Base-by-base conservation (phyloP, 2,797 vertebrate genomes). In the Sphenopsis melanotis region DNA sequence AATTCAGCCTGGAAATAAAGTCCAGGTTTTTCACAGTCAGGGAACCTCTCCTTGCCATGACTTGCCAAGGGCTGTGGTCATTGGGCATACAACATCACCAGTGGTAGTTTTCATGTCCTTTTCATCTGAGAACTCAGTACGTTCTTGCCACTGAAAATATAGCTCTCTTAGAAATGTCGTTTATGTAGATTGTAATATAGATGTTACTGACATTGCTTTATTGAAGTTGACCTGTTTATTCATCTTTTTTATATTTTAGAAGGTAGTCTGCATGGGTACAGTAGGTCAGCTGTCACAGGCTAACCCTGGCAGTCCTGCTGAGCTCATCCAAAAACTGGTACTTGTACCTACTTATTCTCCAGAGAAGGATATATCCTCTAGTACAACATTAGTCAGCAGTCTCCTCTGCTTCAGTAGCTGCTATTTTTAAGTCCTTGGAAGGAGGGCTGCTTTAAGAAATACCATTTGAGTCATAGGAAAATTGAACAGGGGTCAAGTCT, bases 401-500 rank as follows among this genome's bases (percentile, higher is more conserved):
- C 77, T 72, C 56, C 64, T 79, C 49, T 92, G 41, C 68, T 70
- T 90, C 75, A 90, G 74, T 65, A 82, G 56, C 53, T 94, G 63
- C 66, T 92, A 69, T 87, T 71, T 87, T 92, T 87, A 76, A 70
- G 41, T 63, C 74, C 70, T 11, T 83, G 63, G 69, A 93, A 92
- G 72, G 32, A 92, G n/a, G 37, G 59, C 32, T 96, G 87, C 89
- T 86, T 95, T 81, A 91, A 96, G 87, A 94, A 97, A 94, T 82
- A 91, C 15, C 60, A 78, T 69, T 94, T 97, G 93, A 95, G 83
- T 93, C 93, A 93, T 8, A 81, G 55, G 76, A 63, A 88, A 90
- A 81, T 64, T 44, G 56, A 93, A 75, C 83, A 81, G 46, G 30
- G 80, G 91, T 95, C 89, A 91, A 72, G 27, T 65, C 69, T 94